Evolutionary conservation across 2,113 vertebrate genomes (phyloP).

Genomic region (Empidonax alnorum): DNA sequence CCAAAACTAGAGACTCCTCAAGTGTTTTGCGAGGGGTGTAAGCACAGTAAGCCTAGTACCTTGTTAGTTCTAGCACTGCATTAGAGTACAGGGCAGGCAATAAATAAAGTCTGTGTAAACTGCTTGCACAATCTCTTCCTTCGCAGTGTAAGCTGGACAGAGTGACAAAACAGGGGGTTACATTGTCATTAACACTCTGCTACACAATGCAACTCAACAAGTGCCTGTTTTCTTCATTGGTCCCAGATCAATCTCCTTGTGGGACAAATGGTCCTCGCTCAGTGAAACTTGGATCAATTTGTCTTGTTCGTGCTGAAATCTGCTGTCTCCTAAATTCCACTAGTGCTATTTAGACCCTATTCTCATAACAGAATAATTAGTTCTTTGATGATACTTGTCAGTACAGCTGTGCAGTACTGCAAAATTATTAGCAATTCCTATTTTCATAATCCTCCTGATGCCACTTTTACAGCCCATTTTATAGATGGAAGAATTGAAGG

Average conservation of each 20-base stretch:
- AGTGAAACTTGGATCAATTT: neutral
- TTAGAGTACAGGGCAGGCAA: neutral
- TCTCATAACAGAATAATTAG: constrained; percentile 6
- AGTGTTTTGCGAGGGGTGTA: neutral
- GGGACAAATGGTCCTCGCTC: neutral
- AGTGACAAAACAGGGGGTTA: neutral
- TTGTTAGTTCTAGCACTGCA: neutral
- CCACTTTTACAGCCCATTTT: constrained; percentile 17
- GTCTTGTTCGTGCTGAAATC: neutral
- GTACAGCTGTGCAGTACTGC: constrained; percentile 12
- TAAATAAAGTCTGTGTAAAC: neutral
- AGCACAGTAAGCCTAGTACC: neutral
- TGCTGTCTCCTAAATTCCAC: neutral
- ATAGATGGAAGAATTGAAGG: neutral
- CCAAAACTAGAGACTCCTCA: neutral
- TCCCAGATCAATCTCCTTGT: accelerated
- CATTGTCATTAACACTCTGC: neutral
- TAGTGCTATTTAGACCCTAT: neutral
- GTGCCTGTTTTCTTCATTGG: neutral
- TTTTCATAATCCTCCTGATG: constrained; percentile 17
- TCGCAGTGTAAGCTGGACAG: neutral
- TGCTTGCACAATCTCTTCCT: neutral
- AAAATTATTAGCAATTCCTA: constrained; percentile 30
- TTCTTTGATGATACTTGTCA: neutral
- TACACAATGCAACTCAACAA: neutral